phyloP scores from a whole-genome alignment of 2,113 vertebrate genomes.

The Bolborhynchus lineola region DNA sequence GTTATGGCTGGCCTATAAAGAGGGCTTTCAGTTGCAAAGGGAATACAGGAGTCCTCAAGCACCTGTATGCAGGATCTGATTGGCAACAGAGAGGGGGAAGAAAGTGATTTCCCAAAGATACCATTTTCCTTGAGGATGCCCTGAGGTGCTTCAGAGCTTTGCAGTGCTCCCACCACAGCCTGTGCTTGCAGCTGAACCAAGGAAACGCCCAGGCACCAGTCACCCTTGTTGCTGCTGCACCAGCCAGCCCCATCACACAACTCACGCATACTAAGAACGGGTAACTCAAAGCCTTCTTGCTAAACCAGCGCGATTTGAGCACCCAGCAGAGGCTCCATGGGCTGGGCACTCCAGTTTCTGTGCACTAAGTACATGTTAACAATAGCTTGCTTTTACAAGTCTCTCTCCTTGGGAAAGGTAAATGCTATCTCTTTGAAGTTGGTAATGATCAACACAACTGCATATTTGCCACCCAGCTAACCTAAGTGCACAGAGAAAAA shows the following conservation, averaged over 20 bases:
- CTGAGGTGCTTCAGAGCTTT: background rate
- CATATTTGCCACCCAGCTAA: background rate
- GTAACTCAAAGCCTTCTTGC: background rate
- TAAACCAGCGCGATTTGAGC: background rate
- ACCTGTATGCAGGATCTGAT: background rate
- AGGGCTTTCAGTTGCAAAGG: background rate
- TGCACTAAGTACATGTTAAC: background rate
- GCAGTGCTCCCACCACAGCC: background rate
- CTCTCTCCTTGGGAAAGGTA: background rate
- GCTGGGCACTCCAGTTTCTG: background rate
- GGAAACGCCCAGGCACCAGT: accelerated
- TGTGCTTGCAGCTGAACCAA: background rate
- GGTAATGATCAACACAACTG: background rate
- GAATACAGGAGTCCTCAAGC: background rate
- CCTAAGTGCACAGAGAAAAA: background rate
- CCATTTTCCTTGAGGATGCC: background rate
- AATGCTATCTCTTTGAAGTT: background rate
- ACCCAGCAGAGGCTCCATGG: background rate
- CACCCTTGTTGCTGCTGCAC: background rate
- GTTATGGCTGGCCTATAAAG: background rate
- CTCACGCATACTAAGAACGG: background rate
- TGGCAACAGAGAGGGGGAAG: background rate
- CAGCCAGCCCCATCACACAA: background rate
- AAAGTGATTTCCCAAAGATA: background rate
- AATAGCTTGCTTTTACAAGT: background rate